These are phyloP conservation scores for Geophilus truncorum DNA, from an alignment of 2,888 invertebrate species.

Conservation along the genomic window DNA sequence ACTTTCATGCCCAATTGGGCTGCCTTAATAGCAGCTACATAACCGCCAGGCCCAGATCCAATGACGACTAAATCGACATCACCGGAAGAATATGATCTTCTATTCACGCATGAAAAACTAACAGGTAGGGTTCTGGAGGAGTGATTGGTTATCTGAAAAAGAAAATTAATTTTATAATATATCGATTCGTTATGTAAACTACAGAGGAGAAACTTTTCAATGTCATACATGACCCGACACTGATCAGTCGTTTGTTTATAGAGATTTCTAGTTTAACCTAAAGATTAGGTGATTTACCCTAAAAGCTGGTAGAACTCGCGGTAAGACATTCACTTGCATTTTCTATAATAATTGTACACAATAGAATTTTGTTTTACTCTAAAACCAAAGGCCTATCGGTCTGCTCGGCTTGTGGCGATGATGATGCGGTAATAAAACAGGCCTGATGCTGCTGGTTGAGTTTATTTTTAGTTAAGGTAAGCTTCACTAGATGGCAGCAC, in stretches of 20 bases:
- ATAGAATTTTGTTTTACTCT: not conserved
- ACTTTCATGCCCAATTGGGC: constrained; percentile 96
- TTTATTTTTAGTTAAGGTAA: not conserved
- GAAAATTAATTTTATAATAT: no score
- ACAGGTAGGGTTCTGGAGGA: not conserved
- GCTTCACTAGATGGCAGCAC: not conserved
- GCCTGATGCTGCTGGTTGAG: not conserved
- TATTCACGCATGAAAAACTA: not conserved
- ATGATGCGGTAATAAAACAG: not conserved
- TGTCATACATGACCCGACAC: no score
- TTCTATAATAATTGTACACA: not conserved
- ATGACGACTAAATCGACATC: constrained; percentile 95
- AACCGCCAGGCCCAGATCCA: constrained; percentile 97
- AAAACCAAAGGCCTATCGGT: not conserved
- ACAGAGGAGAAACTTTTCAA: no score
- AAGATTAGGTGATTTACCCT: not conserved
- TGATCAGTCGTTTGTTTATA: no score
- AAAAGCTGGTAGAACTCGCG: not conserved
- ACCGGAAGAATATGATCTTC: not conserved
- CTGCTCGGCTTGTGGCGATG: not conserved
- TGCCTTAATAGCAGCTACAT: constrained; percentile 98
- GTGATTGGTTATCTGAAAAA: not conserved
- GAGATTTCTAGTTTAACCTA: no score
- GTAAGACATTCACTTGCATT: not conserved
- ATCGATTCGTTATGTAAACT: no score